A percentile compares a stretch with the other conserved stretches of the same genome.
phyloP scores from a whole-genome alignment of 2,113 vertebrate genomes.

The Girardinichthys multiradiatus region DNA sequence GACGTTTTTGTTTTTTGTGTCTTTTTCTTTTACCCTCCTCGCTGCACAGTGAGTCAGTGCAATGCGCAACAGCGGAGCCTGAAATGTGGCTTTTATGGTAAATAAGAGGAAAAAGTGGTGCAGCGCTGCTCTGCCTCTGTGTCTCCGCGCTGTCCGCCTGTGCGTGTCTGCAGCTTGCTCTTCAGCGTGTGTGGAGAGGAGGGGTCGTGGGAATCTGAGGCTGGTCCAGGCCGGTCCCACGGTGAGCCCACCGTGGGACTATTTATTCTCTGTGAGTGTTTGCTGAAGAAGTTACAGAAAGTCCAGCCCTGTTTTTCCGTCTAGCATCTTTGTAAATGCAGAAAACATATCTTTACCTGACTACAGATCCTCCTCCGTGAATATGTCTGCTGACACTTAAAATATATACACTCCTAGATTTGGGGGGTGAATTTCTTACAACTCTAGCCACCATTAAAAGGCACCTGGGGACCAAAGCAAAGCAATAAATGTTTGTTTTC shows the following conservation, averaged over 20 bases:
- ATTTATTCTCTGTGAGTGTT: conserved; percentile 66
- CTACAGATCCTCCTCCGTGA: neutral
- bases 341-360: neutral
- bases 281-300: neutral
- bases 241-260: conserved; percentile 44
- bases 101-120: conserved; percentile 65
- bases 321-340: conserved; percentile 1
- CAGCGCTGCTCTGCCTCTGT: conserved; percentile 61
- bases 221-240: conserved; percentile 75
- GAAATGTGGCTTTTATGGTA: conserved; percentile 41
- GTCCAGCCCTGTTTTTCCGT: neutral
- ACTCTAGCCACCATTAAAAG: neutral
- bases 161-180: conserved; percentile 54
- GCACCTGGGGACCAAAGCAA: neutral
- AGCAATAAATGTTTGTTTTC: too few species aligned
- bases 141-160: conserved; percentile 41
- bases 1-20: neutral
- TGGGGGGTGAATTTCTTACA: neutral
- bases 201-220: conserved; percentile 80
- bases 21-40: neutral
- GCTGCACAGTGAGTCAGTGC: conserved; percentile 1
- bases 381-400: neutral
- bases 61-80: conserved; percentile 28
- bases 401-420: neutral
- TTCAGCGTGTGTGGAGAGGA: conserved; percentile 46